Percentiles rank a stretch among this genome's conserved stretches.
Evolutionary conservation across 2,888 invertebrate species (phyloP).

Genomic region (Dynastes hyllus): DNA sequence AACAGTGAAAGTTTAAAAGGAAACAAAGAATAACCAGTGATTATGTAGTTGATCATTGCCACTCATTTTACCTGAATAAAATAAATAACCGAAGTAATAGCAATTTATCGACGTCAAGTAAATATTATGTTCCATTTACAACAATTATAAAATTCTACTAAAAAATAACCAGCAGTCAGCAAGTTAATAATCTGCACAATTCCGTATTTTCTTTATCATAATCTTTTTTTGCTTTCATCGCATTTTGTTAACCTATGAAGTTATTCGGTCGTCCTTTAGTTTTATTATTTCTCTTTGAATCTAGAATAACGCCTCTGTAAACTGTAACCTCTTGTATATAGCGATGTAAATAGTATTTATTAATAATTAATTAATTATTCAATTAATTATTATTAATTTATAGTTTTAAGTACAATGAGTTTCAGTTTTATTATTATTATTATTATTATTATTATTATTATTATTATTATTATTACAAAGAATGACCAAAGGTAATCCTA

Average conservation of each 20-base stretch:
- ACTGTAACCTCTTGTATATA: constrained; percentile 64
- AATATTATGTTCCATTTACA: constrained; percentile 66
- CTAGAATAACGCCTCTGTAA: constrained; percentile 66
- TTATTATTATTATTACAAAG: constrained; percentile 51
- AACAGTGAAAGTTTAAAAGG: constrained; percentile 68
- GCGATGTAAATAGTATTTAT: constrained; percentile 58
- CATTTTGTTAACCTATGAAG: background rate
- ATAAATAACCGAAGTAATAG: constrained; percentile 63
- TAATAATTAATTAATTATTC: constrained; percentile 56
- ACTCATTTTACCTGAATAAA: constrained; percentile 65
- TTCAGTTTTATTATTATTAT: constrained; percentile 47
- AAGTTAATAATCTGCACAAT: constrained; percentile 71
- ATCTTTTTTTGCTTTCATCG: constrained; percentile 21
- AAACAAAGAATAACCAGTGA: constrained; percentile 62
- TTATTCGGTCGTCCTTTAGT: constrained; percentile 28
- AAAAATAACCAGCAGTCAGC: constrained; percentile 69
- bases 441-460: constrained; percentile 52
- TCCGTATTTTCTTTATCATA: constrained; percentile 57
- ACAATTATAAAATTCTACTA: constrained; percentile 47
- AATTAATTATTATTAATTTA: constrained; percentile 60
- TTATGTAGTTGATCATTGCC: constrained; percentile 62
- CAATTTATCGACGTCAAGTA: constrained; percentile 68
- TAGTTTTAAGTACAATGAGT: constrained; percentile 57
- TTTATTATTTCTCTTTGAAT: constrained; percentile 57
- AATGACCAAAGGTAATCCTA: constrained; percentile 37